Conservation (phyloP, 2,888 invertebrate species). For the Bombylius major region DNA sequence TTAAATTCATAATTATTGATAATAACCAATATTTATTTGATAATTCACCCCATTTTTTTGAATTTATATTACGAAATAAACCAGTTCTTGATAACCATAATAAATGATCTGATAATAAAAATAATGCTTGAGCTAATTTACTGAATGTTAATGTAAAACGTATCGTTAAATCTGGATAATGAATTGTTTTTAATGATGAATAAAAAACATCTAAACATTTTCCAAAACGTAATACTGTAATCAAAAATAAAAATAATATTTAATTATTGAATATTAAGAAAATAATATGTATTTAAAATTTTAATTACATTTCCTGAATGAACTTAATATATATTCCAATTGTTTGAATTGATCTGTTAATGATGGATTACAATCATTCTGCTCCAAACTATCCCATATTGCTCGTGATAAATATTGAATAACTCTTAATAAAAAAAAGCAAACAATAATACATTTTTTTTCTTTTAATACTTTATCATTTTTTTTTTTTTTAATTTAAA, state of each 20-base stretch:
- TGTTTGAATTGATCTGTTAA: conserved; percentile 64
- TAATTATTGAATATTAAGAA: background rate
- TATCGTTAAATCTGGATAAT: conserved; percentile 57
- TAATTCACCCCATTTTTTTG: conserved; percentile 59
- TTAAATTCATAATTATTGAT: conserved; percentile 65
- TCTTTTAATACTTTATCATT: no score
- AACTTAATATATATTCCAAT: conserved; percentile 68
- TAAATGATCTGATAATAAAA: conserved; percentile 72
- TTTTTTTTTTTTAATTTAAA: no score
- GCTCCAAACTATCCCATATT: conserved; percentile 62
- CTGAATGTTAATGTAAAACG: conserved; percentile 62
- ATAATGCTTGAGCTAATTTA: conserved; percentile 66
- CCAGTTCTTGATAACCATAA: conserved; percentile 73
- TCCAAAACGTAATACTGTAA: conserved; percentile 73
- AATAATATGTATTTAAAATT: no score
- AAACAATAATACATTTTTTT: conserved; percentile 1
- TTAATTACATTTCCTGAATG: conserved; percentile 67
- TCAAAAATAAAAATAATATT: background rate
- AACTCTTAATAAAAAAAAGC: conserved; percentile 44
- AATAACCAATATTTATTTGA: conserved; percentile 77
- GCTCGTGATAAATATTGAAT: conserved; percentile 71
- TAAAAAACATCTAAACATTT: conserved; percentile 72
- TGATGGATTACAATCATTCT: conserved; percentile 43
- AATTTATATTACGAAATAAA: conserved; percentile 48
- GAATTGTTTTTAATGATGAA: conserved; percentile 54